Conservation (phyloP, 2,113 vertebrate genomes). For the Ammospiza nelsoni region DNA sequence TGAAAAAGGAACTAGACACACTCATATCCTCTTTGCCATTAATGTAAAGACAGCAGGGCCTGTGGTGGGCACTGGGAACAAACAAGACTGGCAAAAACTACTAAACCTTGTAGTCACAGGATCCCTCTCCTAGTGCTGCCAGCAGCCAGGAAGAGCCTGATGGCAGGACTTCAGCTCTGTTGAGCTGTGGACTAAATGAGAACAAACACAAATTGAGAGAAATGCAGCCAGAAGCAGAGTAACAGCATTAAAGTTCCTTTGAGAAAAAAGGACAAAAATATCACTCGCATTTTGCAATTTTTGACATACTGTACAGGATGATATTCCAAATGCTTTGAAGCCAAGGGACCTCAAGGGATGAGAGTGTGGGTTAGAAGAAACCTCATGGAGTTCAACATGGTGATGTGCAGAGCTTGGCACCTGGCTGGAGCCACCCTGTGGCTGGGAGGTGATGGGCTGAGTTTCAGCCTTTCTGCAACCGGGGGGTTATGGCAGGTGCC, state of each 20-base stretch:
- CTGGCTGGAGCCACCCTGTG: neutral
- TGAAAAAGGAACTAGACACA: neutral
- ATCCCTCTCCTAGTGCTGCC: neutral
- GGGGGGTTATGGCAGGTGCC: neutral
- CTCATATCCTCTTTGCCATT: neutral
- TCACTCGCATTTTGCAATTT: accelerated
- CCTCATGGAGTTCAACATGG: accelerated
- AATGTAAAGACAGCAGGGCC: neutral
- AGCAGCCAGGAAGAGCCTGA: neutral
- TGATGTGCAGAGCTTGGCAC: neutral
- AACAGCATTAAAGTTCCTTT: neutral
- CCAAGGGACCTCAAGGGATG: neutral
- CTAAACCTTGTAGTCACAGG: neutral
- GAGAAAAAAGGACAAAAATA: neutral
- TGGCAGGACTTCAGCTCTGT: neutral
- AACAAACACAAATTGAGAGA: neutral
- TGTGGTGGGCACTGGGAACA: accelerated
- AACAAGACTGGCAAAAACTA: neutral
- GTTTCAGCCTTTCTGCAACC: neutral
- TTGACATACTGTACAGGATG: neutral
- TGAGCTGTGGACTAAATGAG: neutral
- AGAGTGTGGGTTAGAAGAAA: neutral
- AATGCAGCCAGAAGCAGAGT: neutral
- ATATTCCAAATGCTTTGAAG: neutral
- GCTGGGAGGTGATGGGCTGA: neutral